These are phyloP conservation scores for Lithophane semibrunnea DNA, from an alignment of 2,888 invertebrate species.

Conservation along the genomic window DNA sequence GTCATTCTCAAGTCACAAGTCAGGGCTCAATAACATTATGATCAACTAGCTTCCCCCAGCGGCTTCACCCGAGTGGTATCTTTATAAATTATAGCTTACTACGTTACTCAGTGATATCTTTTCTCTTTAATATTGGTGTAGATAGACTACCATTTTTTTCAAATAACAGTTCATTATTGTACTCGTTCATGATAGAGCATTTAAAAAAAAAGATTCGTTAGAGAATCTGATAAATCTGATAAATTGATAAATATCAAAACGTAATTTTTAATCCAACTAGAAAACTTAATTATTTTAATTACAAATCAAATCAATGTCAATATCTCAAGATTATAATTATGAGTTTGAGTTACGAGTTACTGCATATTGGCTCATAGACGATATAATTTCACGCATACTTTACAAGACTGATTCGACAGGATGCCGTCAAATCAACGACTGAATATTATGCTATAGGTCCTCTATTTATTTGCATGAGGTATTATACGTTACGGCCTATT, in stretches of 20 bases:
- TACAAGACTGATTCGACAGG: not conserved
- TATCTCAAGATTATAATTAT: not conserved
- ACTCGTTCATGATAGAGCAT: not conserved
- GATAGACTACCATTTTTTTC: not conserved
- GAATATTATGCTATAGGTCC: not conserved
- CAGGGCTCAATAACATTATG: not conserved
- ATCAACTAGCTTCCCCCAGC: too few species aligned
- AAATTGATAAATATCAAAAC: too few species aligned
- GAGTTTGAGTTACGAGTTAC: not conserved
- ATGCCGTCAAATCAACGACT: not conserved
- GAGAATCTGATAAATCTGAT: too few species aligned
- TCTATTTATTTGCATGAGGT: not conserved
- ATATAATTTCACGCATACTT: conserved; percentile 41
- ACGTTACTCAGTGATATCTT: too few species aligned
- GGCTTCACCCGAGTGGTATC: too few species aligned
- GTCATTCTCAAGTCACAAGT: too few species aligned
- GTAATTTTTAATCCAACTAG: not conserved
- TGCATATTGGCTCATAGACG: not conserved
- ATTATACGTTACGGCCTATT: not conserved
- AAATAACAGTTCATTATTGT: not conserved
- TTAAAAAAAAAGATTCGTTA: not conserved
- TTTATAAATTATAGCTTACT: too few species aligned
- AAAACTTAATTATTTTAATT: conserved; percentile 6
- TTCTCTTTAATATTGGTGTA: too few species aligned
- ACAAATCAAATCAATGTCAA: not conserved